Evolutionary conservation across 2,113 vertebrate species (phyloP), one percentile per base, ranked within the genome.

Genomic region (Psilopogon haemacephalus): DNA sequence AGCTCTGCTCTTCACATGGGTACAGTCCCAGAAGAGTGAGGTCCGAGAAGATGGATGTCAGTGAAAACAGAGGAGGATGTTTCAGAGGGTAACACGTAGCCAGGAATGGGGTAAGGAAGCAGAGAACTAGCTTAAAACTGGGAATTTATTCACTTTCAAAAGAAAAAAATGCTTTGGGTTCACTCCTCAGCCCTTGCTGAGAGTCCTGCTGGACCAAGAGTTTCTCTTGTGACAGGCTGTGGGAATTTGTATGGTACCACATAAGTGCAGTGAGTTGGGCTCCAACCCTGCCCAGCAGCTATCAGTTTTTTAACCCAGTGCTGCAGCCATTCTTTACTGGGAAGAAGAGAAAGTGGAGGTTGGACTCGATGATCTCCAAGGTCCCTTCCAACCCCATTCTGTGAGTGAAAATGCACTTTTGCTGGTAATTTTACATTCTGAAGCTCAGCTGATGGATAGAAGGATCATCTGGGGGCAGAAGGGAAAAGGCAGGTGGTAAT

Each of bases 261-360:
- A 24, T 50, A 35, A 15, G 4, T 7, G 20, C 4, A 3, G 62
- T 0, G 1, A 67, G 40, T 35, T 28, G 24, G 30, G 37, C 16
- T 82, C 67, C 78, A 60, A 37, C 52, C 42, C 12, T 17, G 30
- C 37, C 48, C 75, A 33, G 44, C 58, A 90, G 35, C 33, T 35
- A 5, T 5, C 0, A 0, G 35, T 50, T 42, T 64, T 73, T 54
- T 48, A 64, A 58, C 37, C 50, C 33, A 35, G 2, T 54, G 12
- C 73, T 77, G 77, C 28, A 62, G 50, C 35, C 77, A 12, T 50
- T 92, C 30, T 26, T 80, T 37, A 27, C 10, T 30, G 50, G 44
- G 42, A 76, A 72, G 44, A 76, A 37, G 27, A 86, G 32, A 72
- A 80, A 76, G 46, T 8, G 10, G 16, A 7, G 42, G 16, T 44